phyloP scores from a whole-genome alignment of 2,797 vertebrate genomes.

The Gallinago nigripennis region DNA sequence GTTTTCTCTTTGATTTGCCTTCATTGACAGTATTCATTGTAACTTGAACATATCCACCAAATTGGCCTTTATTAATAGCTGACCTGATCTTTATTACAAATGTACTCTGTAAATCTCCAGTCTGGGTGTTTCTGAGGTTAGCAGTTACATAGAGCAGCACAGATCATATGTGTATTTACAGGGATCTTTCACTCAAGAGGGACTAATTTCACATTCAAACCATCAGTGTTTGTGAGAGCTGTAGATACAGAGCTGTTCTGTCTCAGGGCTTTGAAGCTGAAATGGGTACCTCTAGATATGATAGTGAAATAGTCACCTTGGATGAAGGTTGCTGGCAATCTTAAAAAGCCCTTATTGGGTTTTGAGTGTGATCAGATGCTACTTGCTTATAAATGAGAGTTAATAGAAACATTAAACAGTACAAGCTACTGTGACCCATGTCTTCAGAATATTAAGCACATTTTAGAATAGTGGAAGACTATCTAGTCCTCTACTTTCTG shows the following conservation, averaged over 20 bases:
- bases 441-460: constrained; percentile 31
- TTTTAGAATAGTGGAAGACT: constrained; percentile 24
- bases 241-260: background rate
- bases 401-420: constrained; percentile 47
- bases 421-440: background rate
- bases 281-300: background rate
- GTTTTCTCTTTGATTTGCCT: constrained; percentile 56
- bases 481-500: background rate
- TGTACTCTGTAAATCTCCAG: background rate
- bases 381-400: constrained; percentile 60
- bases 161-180: background rate
- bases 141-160: background rate
- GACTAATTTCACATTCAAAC: background rate
- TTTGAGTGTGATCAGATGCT: constrained; percentile 39
- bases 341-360: constrained; percentile 6
- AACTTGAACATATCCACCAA: constrained; percentile 7
- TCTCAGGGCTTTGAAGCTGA: background rate
- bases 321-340: constrained; percentile 22
- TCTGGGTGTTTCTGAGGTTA: background rate
- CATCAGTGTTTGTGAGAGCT: background rate
- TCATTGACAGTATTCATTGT: constrained; percentile 26
- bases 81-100: constrained; percentile 22
- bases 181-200: background rate
- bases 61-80: constrained; percentile 43
- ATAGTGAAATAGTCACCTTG: constrained; percentile 32